A percentile compares a stretch with the other conserved stretches of the same genome.
Evolutionary conservation across 35 echinoderm and acorn worm species (phyloP).

Genomic region (Anneissia japonica): DNA sequence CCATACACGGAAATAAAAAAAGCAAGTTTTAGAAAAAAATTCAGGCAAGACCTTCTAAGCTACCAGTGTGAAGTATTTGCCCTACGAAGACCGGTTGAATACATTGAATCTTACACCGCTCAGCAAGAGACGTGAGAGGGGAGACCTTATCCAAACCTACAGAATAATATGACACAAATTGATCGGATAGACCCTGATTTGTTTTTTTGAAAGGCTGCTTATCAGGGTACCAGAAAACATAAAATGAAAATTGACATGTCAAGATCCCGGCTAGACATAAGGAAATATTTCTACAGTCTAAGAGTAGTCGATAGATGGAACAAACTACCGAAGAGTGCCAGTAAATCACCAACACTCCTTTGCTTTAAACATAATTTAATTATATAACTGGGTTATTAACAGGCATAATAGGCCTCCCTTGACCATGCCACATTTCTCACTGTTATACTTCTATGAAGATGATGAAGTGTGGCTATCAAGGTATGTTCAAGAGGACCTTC

Average conservation of each 20-base stretch:
- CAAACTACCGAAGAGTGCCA: not conserved
- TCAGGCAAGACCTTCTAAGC: not conserved
- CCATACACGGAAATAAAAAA: no score
- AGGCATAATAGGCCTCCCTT: not conserved
- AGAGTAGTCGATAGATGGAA: conserved; percentile 5
- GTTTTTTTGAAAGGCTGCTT: not conserved
- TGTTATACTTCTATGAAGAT: not conserved
- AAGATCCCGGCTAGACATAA: not conserved
- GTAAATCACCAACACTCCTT: not conserved
- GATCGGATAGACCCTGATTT: not conserved
- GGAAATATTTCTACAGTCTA: not conserved
- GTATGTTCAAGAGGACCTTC: not conserved
- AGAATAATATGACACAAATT: not conserved
- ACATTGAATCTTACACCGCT: not conserved
- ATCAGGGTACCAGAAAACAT: not conserved
- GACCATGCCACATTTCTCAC: not conserved
- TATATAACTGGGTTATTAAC: not conserved
- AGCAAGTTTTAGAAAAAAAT: no score
- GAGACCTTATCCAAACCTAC: not conserved
- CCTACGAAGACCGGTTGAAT: not conserved
- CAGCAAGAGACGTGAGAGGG: not conserved
- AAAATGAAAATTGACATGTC: not conserved
- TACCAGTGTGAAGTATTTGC: not conserved
- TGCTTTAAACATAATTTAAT: not conserved
- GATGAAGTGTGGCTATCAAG: not conserved